Percentiles rank a stretch among this genome's conserved stretches.
Evolutionary conservation across 2,888 invertebrate species (phyloP).

Genomic region (Brenthis hecate): DNA sequence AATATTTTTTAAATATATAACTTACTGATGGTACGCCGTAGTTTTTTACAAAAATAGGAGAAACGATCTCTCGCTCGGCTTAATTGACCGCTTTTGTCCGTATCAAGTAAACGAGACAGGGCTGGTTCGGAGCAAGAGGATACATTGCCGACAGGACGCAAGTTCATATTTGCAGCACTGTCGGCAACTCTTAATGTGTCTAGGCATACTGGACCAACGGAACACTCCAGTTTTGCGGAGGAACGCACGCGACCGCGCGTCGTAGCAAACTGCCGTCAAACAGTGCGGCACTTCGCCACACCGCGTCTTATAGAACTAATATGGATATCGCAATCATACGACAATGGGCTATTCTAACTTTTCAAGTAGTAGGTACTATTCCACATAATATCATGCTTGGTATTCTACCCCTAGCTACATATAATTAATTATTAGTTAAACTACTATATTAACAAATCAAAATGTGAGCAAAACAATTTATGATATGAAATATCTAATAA

Average conservation of each 20-base stretch:
- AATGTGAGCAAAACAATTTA: too few species aligned
- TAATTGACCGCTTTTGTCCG: conserved; percentile 70
- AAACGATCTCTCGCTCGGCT: conserved; percentile 74
- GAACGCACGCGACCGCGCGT: conserved; percentile 75
- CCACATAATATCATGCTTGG: neutral
- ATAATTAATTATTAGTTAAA: too few species aligned
- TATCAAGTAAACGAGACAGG: conserved; percentile 70
- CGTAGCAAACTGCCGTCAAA: conserved; percentile 68
- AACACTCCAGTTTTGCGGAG: conserved; percentile 76
- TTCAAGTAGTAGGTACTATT: conserved; percentile 15
- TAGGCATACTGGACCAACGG: conserved; percentile 78
- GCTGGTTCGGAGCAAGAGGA: conserved; percentile 72
- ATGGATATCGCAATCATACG: conserved; percentile 53
- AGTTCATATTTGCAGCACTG: conserved; percentile 57
- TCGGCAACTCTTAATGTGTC: conserved; percentile 77
- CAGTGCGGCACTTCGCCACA: conserved; percentile 49
- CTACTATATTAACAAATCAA: too few species aligned
- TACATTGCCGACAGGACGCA: conserved; percentile 71
- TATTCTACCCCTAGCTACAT: neutral
- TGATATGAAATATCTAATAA: too few species aligned
- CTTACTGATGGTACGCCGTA: conserved; percentile 79
- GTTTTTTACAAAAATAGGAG: conserved; percentile 77
- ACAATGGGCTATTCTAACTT: conserved; percentile 63
- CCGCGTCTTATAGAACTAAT: conserved; percentile 53
- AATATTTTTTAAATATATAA: conserved; percentile 41